Evolutionary conservation across 2,113 vertebrate species (phyloP), one percentile per base, ranked within the genome.

Genomic region (Elgaria multicarinata): DNA sequence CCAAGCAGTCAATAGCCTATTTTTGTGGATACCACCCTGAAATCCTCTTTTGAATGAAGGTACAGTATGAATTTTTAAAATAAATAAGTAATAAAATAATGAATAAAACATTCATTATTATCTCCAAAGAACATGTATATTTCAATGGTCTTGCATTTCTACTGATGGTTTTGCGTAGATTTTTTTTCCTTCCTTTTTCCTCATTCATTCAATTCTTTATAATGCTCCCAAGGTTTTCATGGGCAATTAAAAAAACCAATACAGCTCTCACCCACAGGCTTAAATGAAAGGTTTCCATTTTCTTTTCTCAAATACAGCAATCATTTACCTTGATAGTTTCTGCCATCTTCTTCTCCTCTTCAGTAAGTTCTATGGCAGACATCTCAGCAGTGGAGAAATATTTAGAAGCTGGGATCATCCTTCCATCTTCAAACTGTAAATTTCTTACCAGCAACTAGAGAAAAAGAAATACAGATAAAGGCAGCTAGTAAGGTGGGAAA

Each of bases 361-460:
- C 96, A 58, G 97, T 98, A 74, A 98, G 97, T 91, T 98, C 97
- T 86, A 98, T 16, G 20, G 92, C 58, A 6, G 94, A 50, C 1
- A 75, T 93, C 87, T 98, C 97, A 22, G 96, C 96, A 6, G 85
- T 46, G 80, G 97, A 97, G 85, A 98, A 98, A 87, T 98, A 98
- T 94, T 97, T 97, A 88, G 97, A 97, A 44, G 98, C 98, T 87
- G 97, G 97, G 33, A 98, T 98, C 98, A 98, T 98, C 96, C 93
- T 98, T 50, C 98, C 98, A 89, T 97, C 97, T 86, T 98, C 97
- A 94, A 98, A 97, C 81, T 98, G 98, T 74, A 98, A 92, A 90
- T 97, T 98, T 94, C 93, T 97, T 83, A 98, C 97, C 86, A 97
- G 64, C 85, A 98, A 91, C 98, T 98, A 83, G 10, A 93, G 95